phyloP scores from a whole-genome alignment of 2,113 vertebrate species.

The Sylvietta virens region DNA sequence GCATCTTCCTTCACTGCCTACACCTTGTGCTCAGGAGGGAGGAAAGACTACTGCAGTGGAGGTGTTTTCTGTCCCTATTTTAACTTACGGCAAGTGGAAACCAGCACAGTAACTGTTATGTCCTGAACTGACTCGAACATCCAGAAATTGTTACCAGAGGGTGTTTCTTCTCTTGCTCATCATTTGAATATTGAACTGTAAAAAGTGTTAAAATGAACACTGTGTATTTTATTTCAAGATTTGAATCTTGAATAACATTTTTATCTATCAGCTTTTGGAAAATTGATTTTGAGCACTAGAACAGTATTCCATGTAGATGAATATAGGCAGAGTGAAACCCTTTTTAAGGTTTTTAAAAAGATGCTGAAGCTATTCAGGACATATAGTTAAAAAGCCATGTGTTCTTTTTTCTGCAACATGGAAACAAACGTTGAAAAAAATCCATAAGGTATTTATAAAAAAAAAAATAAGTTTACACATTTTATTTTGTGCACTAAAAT shows the following conservation, averaged over 20 bases:
- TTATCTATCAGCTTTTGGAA: background rate
- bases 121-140: background rate
- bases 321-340: background rate
- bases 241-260: background rate
- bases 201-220: background rate
- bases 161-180: background rate
- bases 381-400: background rate
- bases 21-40: background rate
- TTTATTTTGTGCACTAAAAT: background rate
- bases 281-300: background rate
- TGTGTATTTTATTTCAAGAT: background rate
- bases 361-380: background rate
- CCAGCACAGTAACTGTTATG: background rate
- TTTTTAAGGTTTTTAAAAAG: background rate
- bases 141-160: background rate
- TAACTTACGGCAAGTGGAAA: background rate
- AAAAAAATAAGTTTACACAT: background rate
- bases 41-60: background rate
- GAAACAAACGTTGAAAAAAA: background rate
- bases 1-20: background rate
- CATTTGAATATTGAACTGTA: background rate
- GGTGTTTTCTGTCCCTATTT: background rate
- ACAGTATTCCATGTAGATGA: background rate
- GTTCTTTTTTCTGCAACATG: rapidly evolving
- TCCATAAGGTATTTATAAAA: background rate